Evolutionary conservation across 2,888 invertebrate genomes (phyloP).

Genomic region (Ornithoptera alexandrae): DNA sequence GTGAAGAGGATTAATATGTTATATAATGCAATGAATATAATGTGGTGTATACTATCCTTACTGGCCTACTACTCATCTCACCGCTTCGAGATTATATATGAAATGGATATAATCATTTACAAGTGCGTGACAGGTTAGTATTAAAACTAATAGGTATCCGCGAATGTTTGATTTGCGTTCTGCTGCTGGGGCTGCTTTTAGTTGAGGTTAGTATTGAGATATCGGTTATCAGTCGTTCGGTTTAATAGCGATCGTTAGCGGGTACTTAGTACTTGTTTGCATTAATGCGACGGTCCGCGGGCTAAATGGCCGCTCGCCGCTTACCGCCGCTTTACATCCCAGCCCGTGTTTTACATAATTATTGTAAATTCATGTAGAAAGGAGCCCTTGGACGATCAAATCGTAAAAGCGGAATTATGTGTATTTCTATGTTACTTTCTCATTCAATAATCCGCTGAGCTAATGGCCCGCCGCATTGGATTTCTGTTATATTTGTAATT

Average conservation of each 20-base stretch:
- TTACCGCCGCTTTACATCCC: conserved; percentile 17
- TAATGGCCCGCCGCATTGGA: conserved; percentile 24
- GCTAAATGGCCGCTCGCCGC: conserved; percentile 5
- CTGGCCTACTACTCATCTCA: too few relatives aligned
- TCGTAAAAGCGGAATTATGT: conserved; percentile 41
- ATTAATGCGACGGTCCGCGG: conserved; percentile 24
- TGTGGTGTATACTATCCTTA: too few relatives aligned
- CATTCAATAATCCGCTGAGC: conserved; percentile 31
- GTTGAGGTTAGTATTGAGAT: conserved; percentile 26
- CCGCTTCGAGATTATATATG: too few relatives aligned
- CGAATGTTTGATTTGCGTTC: conserved; percentile 4
- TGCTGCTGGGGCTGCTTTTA: conserved; percentile 21
- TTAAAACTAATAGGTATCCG: conserved; percentile 5
- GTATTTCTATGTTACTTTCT: conserved; percentile 45
- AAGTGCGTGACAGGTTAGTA: conserved; percentile 2
- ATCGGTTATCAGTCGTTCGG: conserved; percentile 27
- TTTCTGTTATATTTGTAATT: conserved; percentile 22
- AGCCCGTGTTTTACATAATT: conserved; percentile 51
- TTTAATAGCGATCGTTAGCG: conserved; percentile 21
- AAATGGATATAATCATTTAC: too few relatives aligned
- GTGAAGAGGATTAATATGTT: too few relatives aligned
- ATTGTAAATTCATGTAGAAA: conserved; percentile 56
- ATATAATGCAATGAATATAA: too few relatives aligned
- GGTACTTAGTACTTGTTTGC: conserved; percentile 27
- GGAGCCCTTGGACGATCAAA: conserved; percentile 44